Evolutionary conservation across 2,797 vertebrate species (phyloP).

Genomic region (Gymnopithys bicolor): DNA sequence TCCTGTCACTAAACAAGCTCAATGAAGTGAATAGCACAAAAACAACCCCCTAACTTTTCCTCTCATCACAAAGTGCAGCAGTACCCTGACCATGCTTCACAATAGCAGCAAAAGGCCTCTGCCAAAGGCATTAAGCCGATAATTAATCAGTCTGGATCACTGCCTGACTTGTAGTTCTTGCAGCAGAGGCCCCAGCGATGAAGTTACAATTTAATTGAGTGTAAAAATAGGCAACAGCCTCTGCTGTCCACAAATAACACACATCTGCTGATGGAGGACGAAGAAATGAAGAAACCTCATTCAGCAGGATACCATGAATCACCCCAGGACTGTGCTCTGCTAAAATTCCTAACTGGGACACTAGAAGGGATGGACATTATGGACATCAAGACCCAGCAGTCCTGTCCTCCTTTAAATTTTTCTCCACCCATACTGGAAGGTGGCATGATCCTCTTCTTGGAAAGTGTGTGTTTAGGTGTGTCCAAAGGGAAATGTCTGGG

Average conservation of each 20-base stretch:
- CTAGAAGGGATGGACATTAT: accelerated
- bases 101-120: background rate
- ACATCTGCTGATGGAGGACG: constrained; percentile 32
- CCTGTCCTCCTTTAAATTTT: constrained; percentile 6
- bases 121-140: constrained; percentile 38
- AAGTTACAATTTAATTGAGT: constrained; percentile 61
- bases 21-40: background rate
- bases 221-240: constrained; percentile 55
- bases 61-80: constrained; percentile 1
- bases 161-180: constrained; percentile 19
- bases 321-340: background rate
- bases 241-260: constrained; percentile 49
- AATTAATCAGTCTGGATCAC: constrained; percentile 51
- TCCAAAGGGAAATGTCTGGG: constrained; percentile 54
- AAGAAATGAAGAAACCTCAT: constrained; percentile 14
- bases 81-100: background rate
- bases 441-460: constrained; percentile 67
- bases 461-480: constrained; percentile 60
- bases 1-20: background rate
- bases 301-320: background rate
- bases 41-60: background rate
- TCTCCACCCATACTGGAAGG: constrained; percentile 43
- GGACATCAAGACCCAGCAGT: background rate
- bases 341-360: background rate
- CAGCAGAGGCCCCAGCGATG: constrained; percentile 9